Conservation (phyloP, 2,888 invertebrate genomes). For the Meganola albula region DNA sequence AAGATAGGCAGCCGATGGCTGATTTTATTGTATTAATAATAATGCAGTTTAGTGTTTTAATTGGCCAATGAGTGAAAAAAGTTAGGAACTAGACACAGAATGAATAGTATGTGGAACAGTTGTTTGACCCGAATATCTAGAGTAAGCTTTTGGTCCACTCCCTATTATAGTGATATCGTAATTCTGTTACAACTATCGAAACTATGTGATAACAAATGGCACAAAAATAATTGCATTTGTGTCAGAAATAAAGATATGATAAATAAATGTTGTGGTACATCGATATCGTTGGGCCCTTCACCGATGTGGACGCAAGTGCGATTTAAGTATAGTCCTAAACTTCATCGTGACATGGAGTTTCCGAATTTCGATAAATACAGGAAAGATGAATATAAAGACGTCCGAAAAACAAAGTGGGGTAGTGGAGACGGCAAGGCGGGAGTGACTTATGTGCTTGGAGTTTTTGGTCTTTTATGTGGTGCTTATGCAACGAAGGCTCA, state of each 20-base stretch:
- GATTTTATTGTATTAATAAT: no score
- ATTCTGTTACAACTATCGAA: conserved; percentile 14
- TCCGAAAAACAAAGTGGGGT: conserved; percentile 50
- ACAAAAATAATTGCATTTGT: not conserved
- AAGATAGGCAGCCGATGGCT: no score
- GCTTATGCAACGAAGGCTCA: conserved; percentile 80
- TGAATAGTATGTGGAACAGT: conserved; percentile 27
- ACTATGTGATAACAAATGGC: conserved; percentile 7
- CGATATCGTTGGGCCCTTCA: not conserved
- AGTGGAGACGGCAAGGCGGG: conserved; percentile 53
- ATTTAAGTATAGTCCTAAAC: conserved; percentile 42
- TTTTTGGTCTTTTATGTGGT: conserved; percentile 75
- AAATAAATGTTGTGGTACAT: no score
- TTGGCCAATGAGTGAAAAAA: no score
- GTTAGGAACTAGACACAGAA: no score
- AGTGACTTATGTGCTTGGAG: conserved; percentile 68
- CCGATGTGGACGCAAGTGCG: conserved; percentile 47
- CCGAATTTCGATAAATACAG: conserved; percentile 60
- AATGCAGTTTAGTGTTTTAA: no score
- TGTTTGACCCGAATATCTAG: conserved; percentile 30
- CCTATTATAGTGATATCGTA: conserved; percentile 30
- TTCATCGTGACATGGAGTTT: conserved; percentile 55
- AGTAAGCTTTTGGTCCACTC: conserved; percentile 28
- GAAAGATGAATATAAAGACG: conserved; percentile 49
- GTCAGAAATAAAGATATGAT: not conserved